A percentile compares a stretch with the other conserved stretches of the same genome.
Conservation (phyloP, 2,888 invertebrate genomes). For the Drosophila maculinotata region DNA sequence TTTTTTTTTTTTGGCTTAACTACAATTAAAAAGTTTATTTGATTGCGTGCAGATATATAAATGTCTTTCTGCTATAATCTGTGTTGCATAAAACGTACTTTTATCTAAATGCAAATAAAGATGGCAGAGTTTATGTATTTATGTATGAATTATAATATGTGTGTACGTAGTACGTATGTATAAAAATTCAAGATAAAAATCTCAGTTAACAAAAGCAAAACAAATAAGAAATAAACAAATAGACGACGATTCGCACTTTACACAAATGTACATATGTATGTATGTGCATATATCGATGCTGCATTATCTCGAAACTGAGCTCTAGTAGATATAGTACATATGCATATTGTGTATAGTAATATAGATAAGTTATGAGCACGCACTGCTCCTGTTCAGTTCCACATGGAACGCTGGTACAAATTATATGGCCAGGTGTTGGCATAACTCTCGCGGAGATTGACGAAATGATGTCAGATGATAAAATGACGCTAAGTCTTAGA, state of each 20-base stretch:
- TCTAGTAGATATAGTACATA: conserved; percentile 29
- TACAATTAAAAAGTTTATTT: conserved; percentile 73
- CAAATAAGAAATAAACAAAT: conserved; percentile 61
- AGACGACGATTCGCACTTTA: conserved; percentile 68
- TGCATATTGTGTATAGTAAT: conserved; percentile 22
- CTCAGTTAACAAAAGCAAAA: conserved; percentile 60
- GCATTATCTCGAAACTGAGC: conserved; percentile 51
- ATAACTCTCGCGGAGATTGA: too few species aligned
- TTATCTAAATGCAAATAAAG: conserved; percentile 80
- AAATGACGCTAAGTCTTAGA: conserved; percentile 63
- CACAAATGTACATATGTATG: too few species aligned
- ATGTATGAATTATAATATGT: conserved; percentile 42
- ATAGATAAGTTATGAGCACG: conserved; percentile 44
- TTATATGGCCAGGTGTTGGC: conserved; percentile 34
- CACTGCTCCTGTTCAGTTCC: conserved; percentile 37
- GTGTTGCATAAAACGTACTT: conserved; percentile 62
- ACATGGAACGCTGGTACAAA: conserved; percentile 20
- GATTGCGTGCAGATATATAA: conserved; percentile 60
- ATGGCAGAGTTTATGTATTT: conserved; percentile 70
- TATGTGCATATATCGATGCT: conserved; percentile 67
- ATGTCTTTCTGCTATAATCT: conserved; percentile 55
- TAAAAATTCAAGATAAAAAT: conserved; percentile 69
- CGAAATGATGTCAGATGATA: conserved; percentile 24
- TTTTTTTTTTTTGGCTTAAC: conserved; percentile 58
- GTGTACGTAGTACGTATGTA: conserved; percentile 44